Evolutionary conservation across 2,888 invertebrate species (phyloP).

Genomic region (Baccha elongata): DNA sequence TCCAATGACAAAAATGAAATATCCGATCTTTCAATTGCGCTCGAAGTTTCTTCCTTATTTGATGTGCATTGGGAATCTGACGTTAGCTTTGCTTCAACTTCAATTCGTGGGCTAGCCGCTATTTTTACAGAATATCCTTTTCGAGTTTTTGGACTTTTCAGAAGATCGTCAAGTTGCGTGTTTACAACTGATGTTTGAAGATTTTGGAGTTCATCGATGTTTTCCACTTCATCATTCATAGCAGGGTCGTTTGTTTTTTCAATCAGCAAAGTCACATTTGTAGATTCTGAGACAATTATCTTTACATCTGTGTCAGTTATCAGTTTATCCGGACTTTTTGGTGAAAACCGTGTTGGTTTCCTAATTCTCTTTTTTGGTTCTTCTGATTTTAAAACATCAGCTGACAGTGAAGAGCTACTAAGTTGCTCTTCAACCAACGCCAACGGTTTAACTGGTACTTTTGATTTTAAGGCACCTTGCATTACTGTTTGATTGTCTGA

Average conservation of each 20-base stretch:
- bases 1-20: background rate
- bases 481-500: background rate
- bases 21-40: background rate
- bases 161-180: background rate
- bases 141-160: background rate
- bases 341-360: conserved; percentile 10
- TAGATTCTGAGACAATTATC: background rate
- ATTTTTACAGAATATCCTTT: conserved; percentile 7
- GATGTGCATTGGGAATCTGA: background rate
- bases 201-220: background rate
- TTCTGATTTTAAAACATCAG: background rate
- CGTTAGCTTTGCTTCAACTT: background rate
- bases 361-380: conserved; percentile 20
- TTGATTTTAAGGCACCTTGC: background rate
- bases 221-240: background rate
- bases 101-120: background rate
- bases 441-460: background rate
- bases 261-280: background rate
- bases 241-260: background rate
- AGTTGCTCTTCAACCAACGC: background rate
- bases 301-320: background rate
- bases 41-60: background rate
- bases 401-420: background rate
- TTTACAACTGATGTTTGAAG: background rate
- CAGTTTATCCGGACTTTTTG: conserved; percentile 10